phyloP scores from a whole-genome alignment of 2,888 invertebrate genomes.

The Oscheius myriophilus region DNA sequence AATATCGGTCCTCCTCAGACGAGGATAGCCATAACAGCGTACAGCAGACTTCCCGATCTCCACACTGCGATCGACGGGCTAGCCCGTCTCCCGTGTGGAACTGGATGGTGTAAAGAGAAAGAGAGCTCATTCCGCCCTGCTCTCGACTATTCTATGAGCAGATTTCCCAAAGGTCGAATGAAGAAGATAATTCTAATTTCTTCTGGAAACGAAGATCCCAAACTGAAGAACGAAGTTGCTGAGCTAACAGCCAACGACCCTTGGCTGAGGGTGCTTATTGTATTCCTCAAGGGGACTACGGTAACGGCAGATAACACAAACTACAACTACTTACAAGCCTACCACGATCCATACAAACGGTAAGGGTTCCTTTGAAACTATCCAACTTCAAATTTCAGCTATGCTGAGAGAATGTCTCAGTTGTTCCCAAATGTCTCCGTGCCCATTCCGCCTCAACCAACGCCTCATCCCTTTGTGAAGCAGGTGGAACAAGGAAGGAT shows the following conservation, averaged over 20 bases:
- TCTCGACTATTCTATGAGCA: slow-evolving; percentile 20
- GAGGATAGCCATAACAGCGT: slow-evolving; percentile 21
- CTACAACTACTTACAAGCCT: slow-evolving; percentile 16
- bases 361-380: not conserved
- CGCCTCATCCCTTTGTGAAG: slow-evolving; percentile 1
- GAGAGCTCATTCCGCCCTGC: slow-evolving; percentile 20
- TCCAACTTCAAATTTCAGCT: slow-evolving; percentile 10
- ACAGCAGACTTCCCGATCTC: slow-evolving; percentile 21
- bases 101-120: slow-evolving; percentile 31
- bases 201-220: slow-evolving; percentile 18
- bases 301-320: slow-evolving; percentile 4
- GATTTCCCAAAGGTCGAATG: slow-evolving; percentile 29
- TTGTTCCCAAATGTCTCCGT: slow-evolving; percentile 30
- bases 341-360: slow-evolving; percentile 33
- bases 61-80: slow-evolving; percentile 25
- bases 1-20: slow-evolving; percentile 25
- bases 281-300: slow-evolving; percentile 11
- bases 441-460: slow-evolving; percentile 2
- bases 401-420: slow-evolving; percentile 25
- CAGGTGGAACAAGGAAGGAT: slow-evolving; percentile 25
- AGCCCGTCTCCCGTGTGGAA: slow-evolving; percentile 23
- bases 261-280: slow-evolving; percentile 19
- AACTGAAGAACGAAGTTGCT: slow-evolving; percentile 3
- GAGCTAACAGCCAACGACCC: slow-evolving; percentile 22
- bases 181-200: slow-evolving; percentile 33